Base-by-base conservation (phyloP, 2,797 vertebrate species). In the Psittacula derbiana region DNA sequence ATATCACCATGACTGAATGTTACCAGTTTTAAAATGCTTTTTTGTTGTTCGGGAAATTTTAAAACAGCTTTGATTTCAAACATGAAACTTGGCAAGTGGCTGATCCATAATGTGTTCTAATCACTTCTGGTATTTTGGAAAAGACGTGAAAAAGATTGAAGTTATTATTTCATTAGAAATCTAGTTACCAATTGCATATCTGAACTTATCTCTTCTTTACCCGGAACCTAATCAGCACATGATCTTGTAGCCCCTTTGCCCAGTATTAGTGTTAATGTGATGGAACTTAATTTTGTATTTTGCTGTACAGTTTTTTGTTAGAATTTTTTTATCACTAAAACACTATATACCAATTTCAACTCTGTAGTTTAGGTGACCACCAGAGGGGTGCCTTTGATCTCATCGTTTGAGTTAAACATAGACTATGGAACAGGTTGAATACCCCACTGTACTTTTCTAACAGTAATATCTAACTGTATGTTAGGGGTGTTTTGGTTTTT, bases 21-120 rank as follows among this genome's bases (percentile, higher is more conserved):
- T 97, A 86, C 90, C 90, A 93, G 76, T 96, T 97, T 97, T 95
- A 91, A 97, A 98, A 96, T 94, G 96, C 86, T 95, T 96, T 97
- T 97, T 92, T 96, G 89, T 96, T 98, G 93, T 96, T 97, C 97
- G 70, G 94, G 95, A 97, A 97, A 97, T 96, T 97, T 80, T 96
- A 91, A 98, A 97, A 96, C 97, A 97, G 97, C 96, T 97, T 98
- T 98, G 95, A 95, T 98, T 98, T 97, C 97, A 97, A 98, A 97
- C 97, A 97, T 90, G 93, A 96, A 97, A 94, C 96, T 97, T 97
- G 97, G 97, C 97, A 97, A 97, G 88, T 93, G 94, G 71, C 70
- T 92, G 80, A 72, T 94, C 93, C 93, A 97, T 96, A 97, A 97
- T 97, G 95, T 97, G 95, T 97, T 97, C 95, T 98, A 97, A 97